Base-by-base conservation (phyloP, 2,888 invertebrate species). In the Catonia carolina region DNA sequence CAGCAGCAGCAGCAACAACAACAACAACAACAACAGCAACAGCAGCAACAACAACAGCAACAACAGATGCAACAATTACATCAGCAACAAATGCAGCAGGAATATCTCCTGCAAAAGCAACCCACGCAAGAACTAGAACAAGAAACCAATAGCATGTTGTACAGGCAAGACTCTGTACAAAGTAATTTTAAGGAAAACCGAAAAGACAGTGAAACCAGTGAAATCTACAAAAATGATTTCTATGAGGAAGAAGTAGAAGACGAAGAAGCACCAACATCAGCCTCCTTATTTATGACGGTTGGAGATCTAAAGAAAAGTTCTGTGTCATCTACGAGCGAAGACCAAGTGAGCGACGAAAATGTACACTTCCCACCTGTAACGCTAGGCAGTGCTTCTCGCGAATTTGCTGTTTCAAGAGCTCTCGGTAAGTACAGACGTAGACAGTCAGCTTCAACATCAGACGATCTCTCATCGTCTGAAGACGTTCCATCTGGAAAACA, bases 381-480 rank as follows among this genome's bases (percentile, higher is more conserved):
- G 7, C 66, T 77, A 10, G 77, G 80, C 59, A 82, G 83, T 17
- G 80, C 85, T 14, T 84, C 86, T 8, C 86, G 89, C 80, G 89
- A 89, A 69, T 89, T 89, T 71, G 88, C 89, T 0, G 89, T 89
- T 1, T 89, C 89, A 0, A 74, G 89, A 67, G 89, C 89, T 1
- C 73, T 89, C 20, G 89, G 88, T 20, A 88, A 87, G 72, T 89
- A 88, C 69, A 76, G 89, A 45, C 78, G 86, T 63, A 77, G 84
- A 60, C 84, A 86, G 65, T 85, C 85, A 31, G 82, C 84, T 14
- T 82, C 84, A 15, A 75, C 84, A 49, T 83, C 83, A 35, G 85
- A 86, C 66, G 86, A 86, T 61, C n/a, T 23, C 2, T n/a, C 45
- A 45, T 18, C 45, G 14, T 18, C 17, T 1, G 55, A 59, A n/a